Conservation (phyloP, 2,113 vertebrate species). For the Xiphorhynchus elegans region DNA sequence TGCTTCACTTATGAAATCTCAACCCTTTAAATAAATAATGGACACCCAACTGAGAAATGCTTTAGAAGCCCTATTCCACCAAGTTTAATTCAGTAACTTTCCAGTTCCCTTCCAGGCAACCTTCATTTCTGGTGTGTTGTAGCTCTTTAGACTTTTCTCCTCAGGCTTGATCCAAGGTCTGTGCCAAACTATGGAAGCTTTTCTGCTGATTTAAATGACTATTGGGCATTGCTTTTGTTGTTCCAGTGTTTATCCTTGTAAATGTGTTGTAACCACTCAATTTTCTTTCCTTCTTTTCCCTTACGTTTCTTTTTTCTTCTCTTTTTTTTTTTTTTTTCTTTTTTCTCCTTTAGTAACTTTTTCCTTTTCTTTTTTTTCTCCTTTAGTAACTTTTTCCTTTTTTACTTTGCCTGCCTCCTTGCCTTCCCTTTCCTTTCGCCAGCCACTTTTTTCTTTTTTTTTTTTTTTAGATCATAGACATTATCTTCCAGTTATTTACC, state of each 20-base stretch:
- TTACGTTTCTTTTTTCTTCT: no score
- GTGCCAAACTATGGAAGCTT: neutral
- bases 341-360: no score
- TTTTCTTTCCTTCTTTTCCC: neutral
- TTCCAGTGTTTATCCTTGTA: neutral
- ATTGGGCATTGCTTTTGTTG: neutral
- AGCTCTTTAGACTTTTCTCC: neutral
- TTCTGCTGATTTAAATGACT: neutral
- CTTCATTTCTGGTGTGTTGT: neutral
- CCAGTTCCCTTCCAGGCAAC: neutral
- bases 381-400: no score
- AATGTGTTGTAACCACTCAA: neutral
- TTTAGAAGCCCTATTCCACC: neutral
- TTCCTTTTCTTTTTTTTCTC: no score
- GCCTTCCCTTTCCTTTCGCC: no score
- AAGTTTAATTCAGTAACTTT: neutral
- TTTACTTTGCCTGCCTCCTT: no score
- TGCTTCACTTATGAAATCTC: neutral
- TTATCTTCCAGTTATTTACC: neutral
- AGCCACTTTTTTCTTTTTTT: no score
- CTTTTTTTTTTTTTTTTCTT: no score
- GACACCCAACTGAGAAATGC: neutral
- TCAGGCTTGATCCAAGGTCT: neutral
- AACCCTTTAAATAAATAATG: neutral
- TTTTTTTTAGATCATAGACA: neutral